Percentiles rank a stretch among this genome's conserved stretches.
Conservation (phyloP, 2,888 invertebrate genomes). For the Unio delphinus region DNA sequence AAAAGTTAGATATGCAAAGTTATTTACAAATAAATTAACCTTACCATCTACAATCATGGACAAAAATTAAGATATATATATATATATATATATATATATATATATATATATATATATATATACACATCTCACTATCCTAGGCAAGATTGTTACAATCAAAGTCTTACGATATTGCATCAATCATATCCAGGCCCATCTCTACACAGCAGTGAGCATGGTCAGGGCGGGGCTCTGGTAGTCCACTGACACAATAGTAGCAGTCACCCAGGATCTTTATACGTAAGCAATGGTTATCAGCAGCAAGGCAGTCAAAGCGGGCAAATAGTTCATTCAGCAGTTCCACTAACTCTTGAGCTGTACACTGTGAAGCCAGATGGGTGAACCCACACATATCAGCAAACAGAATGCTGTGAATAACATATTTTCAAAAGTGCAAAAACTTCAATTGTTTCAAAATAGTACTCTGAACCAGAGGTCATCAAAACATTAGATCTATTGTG, state of each 20-base stretch:
- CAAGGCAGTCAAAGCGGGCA: constrained; percentile 92
- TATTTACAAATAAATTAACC: no score
- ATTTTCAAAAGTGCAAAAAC: no score
- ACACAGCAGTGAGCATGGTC: constrained; percentile 98
- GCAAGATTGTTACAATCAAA: not conserved
- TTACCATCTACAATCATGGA: no score
- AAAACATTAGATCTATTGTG: no score
- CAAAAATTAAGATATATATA: no score
- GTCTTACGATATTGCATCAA: constrained; percentile 94
- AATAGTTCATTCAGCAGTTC: constrained; percentile 96
- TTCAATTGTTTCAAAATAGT: no score
- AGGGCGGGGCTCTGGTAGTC: constrained; percentile 90
- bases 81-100: no score
- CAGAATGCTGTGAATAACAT: constrained; percentile 81
- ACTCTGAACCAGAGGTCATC: no score
- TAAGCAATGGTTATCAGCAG: constrained; percentile 92
- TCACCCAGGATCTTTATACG: constrained; percentile 78
- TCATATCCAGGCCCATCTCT: constrained; percentile 99
- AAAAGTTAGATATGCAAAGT: no score
- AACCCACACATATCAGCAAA: constrained; percentile 99
- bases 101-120: not conserved
- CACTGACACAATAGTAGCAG: constrained; percentile 96
- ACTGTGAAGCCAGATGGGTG: constrained; percentile 85
- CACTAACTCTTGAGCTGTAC: constrained; percentile 93
- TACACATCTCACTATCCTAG: not conserved